phyloP scores from a whole-genome alignment of 2,888 invertebrate genomes.

The Clitarchus hookeri region DNA sequence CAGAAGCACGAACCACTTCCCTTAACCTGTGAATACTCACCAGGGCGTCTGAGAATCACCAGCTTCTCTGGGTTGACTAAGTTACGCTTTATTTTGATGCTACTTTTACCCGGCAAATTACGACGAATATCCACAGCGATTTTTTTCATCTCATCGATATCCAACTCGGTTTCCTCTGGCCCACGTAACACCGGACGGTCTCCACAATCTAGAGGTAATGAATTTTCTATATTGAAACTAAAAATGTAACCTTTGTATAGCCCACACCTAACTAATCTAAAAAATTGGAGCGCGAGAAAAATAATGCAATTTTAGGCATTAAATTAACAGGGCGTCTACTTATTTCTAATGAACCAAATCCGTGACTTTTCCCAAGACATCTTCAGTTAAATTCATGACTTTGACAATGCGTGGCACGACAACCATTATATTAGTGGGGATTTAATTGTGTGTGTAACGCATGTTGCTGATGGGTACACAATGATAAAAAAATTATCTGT shows the following conservation, averaged over 20 bases:
- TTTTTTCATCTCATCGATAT: conserved; percentile 39
- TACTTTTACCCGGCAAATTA: conserved; percentile 31
- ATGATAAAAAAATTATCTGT: too few relatives aligned
- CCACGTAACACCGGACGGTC: conserved; percentile 39
- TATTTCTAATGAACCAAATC: too few relatives aligned
- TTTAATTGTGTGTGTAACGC: too few relatives aligned
- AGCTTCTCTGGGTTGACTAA: conserved; percentile 41
- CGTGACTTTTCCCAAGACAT: too few relatives aligned
- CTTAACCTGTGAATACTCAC: conserved; percentile 31
- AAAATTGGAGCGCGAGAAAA: too few relatives aligned
- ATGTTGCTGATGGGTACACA: too few relatives aligned
- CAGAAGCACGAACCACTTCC: background rate
- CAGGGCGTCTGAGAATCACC: conserved; percentile 40
- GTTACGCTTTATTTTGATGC: conserved; percentile 34
- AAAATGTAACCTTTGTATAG: background rate
- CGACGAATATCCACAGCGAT: conserved; percentile 39
- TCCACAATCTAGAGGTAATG: conserved; percentile 16
- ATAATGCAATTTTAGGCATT: too few relatives aligned
- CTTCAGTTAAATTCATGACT: too few relatives aligned
- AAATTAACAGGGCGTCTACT: too few relatives aligned
- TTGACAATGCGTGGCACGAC: too few relatives aligned
- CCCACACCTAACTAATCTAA: too few relatives aligned
- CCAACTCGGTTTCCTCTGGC: conserved; percentile 39
- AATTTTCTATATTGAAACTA: background rate
- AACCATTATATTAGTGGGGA: too few relatives aligned